Evolutionary conservation across 2,888 invertebrate species (phyloP).

Genomic region (Caenorhabditis virilis): DNA sequence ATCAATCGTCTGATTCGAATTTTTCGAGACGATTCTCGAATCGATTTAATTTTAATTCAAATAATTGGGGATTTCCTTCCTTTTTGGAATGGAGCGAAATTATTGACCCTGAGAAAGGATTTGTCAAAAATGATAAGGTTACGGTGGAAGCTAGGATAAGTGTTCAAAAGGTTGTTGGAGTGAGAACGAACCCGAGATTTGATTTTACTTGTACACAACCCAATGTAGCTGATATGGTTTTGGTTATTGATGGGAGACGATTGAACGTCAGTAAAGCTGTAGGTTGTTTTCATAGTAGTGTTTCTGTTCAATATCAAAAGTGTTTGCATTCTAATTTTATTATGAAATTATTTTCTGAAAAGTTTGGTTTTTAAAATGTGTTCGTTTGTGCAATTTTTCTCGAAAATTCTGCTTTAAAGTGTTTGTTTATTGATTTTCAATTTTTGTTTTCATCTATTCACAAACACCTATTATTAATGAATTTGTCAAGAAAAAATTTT

Average conservation of each 20-base stretch:
- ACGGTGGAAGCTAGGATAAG: slow-evolving; percentile 62
- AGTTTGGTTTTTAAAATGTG: no score
- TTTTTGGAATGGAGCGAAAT: slow-evolving; percentile 64
- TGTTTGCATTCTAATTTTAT: no score
- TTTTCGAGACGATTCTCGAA: slow-evolving; percentile 64
- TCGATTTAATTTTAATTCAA: slow-evolving; percentile 66
- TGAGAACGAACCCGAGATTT: slow-evolving; percentile 53
- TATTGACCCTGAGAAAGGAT: slow-evolving; percentile 43
- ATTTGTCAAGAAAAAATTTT: no score
- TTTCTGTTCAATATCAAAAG: no score
- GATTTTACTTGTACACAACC: slow-evolving; percentile 53
- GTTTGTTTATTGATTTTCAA: no score
- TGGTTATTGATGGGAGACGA: slow-evolving; percentile 61
- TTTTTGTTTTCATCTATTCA: no score
- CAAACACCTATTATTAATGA: no score
- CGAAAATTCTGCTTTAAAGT: no score
- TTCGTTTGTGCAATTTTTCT: no score
- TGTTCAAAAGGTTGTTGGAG: slow-evolving; percentile 61
- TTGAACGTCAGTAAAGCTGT: slow-evolving; percentile 63
- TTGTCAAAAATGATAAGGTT: slow-evolving; percentile 55
- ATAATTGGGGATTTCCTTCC: slow-evolving; percentile 68
- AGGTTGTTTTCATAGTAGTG: no score
- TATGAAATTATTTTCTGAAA: no score
- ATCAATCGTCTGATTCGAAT: slow-evolving; percentile 17
- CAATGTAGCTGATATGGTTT: slow-evolving; percentile 51